Conservation (phyloP, 2,113 vertebrate genomes). For the Paradisaea rubra region DNA sequence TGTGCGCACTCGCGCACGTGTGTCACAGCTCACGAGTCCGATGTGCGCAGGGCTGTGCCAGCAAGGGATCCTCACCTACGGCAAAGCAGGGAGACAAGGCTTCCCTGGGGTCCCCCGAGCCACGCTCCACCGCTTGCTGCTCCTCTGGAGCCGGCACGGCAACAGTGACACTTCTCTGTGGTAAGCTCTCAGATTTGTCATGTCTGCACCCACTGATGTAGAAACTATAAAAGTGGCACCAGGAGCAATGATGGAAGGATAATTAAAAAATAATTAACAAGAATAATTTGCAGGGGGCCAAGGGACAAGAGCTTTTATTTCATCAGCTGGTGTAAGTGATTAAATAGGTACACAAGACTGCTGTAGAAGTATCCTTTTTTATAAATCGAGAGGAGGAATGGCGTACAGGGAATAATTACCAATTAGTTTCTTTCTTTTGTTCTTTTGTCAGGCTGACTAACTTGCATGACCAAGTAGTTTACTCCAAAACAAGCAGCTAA, state of each 20-base stretch:
- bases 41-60: fast-evolving
- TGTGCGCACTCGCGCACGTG: fast-evolving
- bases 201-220: constrained; percentile 34
- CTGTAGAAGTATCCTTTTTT: not conserved
- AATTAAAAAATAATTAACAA: constrained; percentile 76
- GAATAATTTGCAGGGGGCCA: constrained; percentile 66
- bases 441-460: constrained; percentile 31
- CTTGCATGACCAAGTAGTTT: not conserved
- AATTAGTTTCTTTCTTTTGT: constrained; percentile 37
- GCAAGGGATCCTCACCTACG: not conserved
- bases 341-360: constrained; percentile 29
- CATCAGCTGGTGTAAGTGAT: constrained; percentile 54
- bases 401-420: not conserved
- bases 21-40: fast-evolving
- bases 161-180: not conserved
- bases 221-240: constrained; percentile 55
- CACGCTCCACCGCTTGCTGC: not conserved
- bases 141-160: not conserved
- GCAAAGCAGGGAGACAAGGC: not conserved
- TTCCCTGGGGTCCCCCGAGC: not conserved
- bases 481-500: constrained; percentile 26
- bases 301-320: constrained; percentile 62
- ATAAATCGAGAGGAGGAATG: not conserved
- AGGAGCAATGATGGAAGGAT: constrained; percentile 56
- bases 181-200: not conserved